These are phyloP conservation scores for Zhuqinia jingwanae DNA, from an alignment of 2,888 invertebrate genomes.

Conservation along the genomic window DNA sequence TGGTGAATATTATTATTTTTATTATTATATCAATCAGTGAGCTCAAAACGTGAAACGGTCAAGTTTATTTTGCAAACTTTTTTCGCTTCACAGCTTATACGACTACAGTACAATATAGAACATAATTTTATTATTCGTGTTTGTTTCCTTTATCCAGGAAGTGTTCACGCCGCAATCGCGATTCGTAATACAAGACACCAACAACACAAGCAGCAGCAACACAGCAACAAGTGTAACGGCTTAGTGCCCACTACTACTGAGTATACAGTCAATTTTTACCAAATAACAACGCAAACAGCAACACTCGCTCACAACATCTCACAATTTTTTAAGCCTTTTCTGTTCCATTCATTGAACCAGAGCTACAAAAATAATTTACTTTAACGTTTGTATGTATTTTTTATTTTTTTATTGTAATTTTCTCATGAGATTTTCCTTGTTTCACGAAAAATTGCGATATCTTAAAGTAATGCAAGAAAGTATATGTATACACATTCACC, in stretches of 20 bases:
- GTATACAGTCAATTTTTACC: neutral
- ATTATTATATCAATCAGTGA: neutral
- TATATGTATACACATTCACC: neutral
- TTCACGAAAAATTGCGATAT: conserved; percentile 29
- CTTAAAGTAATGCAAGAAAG: neutral
- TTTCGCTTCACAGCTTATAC: neutral
- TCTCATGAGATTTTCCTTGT: conserved; percentile 35
- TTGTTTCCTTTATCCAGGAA: conserved; percentile 45
- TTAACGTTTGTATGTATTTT: neutral
- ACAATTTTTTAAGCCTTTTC: neutral
- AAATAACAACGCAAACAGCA: too few species aligned
- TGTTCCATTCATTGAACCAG: neutral
- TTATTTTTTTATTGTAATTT: conserved; percentile 25
- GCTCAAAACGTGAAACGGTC: too few species aligned
- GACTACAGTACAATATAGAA: neutral
- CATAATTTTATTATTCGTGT: neutral
- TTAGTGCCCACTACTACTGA: neutral
- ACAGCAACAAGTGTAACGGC: conserved; percentile 26
- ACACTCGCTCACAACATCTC: too few species aligned
- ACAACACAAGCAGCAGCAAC: neutral
- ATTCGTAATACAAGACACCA: neutral
- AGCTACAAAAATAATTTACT: neutral
- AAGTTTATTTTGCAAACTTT: neutral
- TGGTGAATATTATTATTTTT: neutral
- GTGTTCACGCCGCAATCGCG: conserved; percentile 41